Percentiles rank a stretch among this genome's conserved stretches.
Evolutionary conservation across 2,797 vertebrate genomes (phyloP).

Genomic region (Parauchenoglanis ngamensis): DNA sequence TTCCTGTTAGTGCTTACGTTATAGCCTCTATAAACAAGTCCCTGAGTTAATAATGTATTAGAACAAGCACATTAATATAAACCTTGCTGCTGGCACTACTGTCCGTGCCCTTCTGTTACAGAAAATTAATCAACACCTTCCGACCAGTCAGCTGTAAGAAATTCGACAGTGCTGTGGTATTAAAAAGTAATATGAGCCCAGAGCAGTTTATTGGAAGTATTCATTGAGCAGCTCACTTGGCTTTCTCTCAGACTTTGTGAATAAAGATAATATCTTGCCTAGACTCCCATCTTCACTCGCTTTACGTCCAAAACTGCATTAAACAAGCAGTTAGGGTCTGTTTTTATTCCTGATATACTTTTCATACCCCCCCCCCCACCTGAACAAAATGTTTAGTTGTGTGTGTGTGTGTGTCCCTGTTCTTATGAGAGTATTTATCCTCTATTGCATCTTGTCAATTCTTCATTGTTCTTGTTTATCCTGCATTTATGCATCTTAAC

Average conservation of each 20-base stretch:
- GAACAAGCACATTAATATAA: neutral
- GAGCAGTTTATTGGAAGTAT: neutral
- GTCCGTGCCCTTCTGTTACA: neutral
- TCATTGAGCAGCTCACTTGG: neutral
- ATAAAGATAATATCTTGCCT: slow-evolving; percentile 13
- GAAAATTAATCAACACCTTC: neutral
- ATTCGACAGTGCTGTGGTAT: neutral
- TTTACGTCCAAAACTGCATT: neutral
- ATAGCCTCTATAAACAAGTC: neutral
- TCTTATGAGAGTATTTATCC: slow-evolving; percentile 1
- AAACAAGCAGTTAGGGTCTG: neutral
- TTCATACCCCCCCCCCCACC: neutral
- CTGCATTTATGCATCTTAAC: slow-evolving; percentile 12
- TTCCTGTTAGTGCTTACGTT: neutral
- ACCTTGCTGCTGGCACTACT: neutral
- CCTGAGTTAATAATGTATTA: neutral
- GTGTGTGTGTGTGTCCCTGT: neutral
- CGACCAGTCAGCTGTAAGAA: neutral
- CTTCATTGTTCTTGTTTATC: slow-evolving; percentile 22
- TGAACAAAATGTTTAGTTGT: neutral
- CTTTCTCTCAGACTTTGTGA: slow-evolving; percentile 10
- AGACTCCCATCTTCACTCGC: neutral
- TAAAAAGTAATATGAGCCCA: slow-evolving; percentile 11
- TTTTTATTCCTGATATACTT: neutral
- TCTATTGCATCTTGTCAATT: neutral